Base-by-base conservation (phyloP, 2,797 vertebrate species). In the Nyctalus aviator region DNA sequence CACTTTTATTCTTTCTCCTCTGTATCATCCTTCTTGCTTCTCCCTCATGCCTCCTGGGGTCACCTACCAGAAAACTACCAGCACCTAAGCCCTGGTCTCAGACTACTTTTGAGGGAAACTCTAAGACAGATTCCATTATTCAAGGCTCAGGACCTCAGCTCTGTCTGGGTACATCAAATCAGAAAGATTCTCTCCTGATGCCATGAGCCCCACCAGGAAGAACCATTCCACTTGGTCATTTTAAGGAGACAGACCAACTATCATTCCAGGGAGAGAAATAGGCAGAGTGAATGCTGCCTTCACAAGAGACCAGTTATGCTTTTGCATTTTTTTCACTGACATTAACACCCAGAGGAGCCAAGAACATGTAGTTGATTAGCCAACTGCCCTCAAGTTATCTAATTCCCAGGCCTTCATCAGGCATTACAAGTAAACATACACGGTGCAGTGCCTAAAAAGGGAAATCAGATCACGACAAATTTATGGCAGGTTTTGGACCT, bases 381-480 rank as follows among this genome's bases (percentile, higher is more conserved):
- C 92, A 95, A 66, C 7, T 27, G 48, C 84, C 71, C 71, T 92
- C 1, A 9, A 68, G 53, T 81, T 93, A 95, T 95, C 85, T 93
- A 86, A 92, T 77, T 95, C 86, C 86, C 83, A 81, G 76, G 53
- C 86, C 66, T 94, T 82, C 79, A 73, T 84, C 73, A 75, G 73
- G 82, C 62, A 90, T 55, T 73, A 85, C 37, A 96, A 93, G 95
- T 92, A 93, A 59, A 92, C 32, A 93, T 73, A 55, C 20, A 41
- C 57, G 35, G 53, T 55, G 46, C 50, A 79, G 41, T 32, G 44
- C 18, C 75, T 95, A 95, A 96, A 96, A 96, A 71, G 53, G 62
- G 90, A 94, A 95, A 94, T 81, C 3, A 3, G 94, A 92, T 95
- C n/a, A 3, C 73, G 83, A 96, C 72, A 91, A 88, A 96, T 95